Evolutionary conservation across 2,797 vertebrate genomes (phyloP).

Genomic region (Hydrocynus forskahlii): DNA sequence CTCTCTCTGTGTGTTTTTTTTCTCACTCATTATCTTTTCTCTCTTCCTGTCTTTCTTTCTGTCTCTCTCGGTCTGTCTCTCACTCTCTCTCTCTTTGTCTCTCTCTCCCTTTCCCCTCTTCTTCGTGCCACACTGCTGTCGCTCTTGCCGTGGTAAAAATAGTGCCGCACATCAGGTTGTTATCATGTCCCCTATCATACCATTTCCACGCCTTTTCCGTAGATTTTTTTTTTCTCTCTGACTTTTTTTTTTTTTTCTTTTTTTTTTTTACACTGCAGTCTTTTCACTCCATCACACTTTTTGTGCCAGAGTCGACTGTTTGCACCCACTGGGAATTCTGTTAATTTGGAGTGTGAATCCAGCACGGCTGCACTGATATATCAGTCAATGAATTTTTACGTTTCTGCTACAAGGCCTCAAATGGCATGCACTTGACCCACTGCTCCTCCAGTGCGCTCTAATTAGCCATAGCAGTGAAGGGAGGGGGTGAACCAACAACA

Average conservation of each 20-base stretch:
- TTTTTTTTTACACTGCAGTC: not conserved
- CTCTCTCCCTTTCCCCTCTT: conserved; percentile 19
- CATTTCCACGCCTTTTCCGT: conserved; percentile 4
- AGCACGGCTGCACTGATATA: conserved; percentile 30
- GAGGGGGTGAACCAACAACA: not conserved
- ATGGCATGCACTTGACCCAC: not conserved
- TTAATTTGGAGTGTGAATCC: conserved; percentile 44
- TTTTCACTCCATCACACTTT: not conserved
- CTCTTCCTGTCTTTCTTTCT: conserved; percentile 3
- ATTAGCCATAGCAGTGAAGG: conserved; percentile 6
- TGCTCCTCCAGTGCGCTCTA: conserved; percentile 1
- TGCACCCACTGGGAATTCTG: not conserved
- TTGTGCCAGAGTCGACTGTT: not conserved
- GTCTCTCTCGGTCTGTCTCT: conserved; percentile 3
- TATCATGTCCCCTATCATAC: conserved; percentile 26
- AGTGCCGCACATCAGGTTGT: conserved; percentile 54
- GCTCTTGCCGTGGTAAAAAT: conserved; percentile 62
- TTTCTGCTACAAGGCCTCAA: not conserved
- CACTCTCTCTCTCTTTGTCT: conserved; percentile 6
- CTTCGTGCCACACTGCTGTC: conserved; percentile 64
- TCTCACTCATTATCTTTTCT: not conserved
- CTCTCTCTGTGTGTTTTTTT: not conserved
- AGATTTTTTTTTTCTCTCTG: not conserved
- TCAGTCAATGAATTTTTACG: conserved; percentile 17
- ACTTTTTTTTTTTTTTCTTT: not conserved